Evolutionary conservation across 2,113 vertebrate genomes (phyloP).

Genomic region (Acanthochromis polyacanthus): DNA sequence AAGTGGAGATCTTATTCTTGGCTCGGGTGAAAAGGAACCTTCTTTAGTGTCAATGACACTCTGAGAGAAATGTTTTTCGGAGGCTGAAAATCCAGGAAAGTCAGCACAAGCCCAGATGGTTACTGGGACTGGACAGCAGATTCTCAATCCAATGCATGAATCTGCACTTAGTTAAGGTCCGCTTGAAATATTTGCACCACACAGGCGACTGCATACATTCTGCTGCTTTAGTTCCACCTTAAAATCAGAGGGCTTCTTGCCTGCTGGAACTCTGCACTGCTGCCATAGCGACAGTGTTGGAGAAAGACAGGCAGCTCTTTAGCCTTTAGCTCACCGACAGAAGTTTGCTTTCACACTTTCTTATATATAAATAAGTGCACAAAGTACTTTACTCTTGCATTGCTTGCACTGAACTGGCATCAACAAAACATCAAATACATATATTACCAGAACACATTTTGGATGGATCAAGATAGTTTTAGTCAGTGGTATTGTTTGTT

Average conservation of each 20-base stretch:
- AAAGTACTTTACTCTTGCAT: background rate
- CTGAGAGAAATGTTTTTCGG: slow-evolving; percentile 30
- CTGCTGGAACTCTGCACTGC: slow-evolving; percentile 59
- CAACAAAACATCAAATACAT: background rate
- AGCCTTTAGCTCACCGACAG: slow-evolving; percentile 43
- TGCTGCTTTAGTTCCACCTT: slow-evolving; percentile 54
- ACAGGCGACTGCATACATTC: slow-evolving; percentile 32
- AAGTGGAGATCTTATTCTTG: slow-evolving; percentile 42
- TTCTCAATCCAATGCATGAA: slow-evolving; percentile 49
- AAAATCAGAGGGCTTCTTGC: slow-evolving; percentile 43
- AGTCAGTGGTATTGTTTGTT: background rate
- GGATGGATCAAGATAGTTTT: background rate
- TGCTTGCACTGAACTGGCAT: background rate
- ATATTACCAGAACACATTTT: background rate
- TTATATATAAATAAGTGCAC: background rate
- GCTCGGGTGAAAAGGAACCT: slow-evolving; percentile 43
- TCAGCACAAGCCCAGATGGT: slow-evolving; percentile 50
- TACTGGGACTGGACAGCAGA: slow-evolving; percentile 44
- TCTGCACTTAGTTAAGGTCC: slow-evolving; percentile 61
- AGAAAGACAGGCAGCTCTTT: slow-evolving; percentile 50
- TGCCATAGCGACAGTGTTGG: slow-evolving; percentile 68
- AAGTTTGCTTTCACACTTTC: slow-evolving; percentile 46
- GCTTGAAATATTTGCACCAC: slow-evolving; percentile 15
- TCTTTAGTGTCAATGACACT: slow-evolving; percentile 28
- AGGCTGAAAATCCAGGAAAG: slow-evolving; percentile 12